Evolutionary conservation across 37 sponge, comb jelly and placozoan genomes (phyloP), one percentile per base, ranked within the genome.

Genomic region (Amphimedon queenslandica): DNA sequence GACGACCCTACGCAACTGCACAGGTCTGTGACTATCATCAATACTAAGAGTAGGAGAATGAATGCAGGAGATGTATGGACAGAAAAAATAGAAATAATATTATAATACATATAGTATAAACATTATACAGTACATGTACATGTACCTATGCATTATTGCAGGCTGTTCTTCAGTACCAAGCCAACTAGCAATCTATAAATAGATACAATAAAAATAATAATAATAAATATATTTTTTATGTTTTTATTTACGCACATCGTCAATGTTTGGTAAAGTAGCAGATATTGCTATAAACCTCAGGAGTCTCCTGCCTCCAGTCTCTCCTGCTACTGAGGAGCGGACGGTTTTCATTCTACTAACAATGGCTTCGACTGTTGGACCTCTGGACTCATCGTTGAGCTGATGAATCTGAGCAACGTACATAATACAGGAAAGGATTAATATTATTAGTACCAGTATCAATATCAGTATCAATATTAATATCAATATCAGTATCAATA

Each of bases 331-430:
- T 2, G 96, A 92, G 32, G 91, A 31, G 33, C 86, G 80, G 51
- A 93, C 67, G n/a, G 97, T 93, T 87, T 99, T 99, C 96, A 99
- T 99, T 23, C 99, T 72, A 40, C 96, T 93, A 23, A 99, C 94
- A 66, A 99, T 93, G 64, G 99, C 99, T 65, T 99, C 99, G 72
- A 99, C 80, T n/a, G 96, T 99, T 1, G 99, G 84, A 0, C 99
- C 99, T 0, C 99, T 51, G 2, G 60, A 63, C 64, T 75, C 83
- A 71, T 99, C 99, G 64, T 92, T 95, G n/a, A 99, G 71, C 67
- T 96, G 92, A 71, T 99, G 99, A 1, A 92, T 77, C 85, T 84
- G 21, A 4, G 29, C 13, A 47, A 36, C 4, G 70, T 69, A 3
- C 70, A 36, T 3, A 2, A 4, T 24, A 21, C 18, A 37, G 70